Evolutionary conservation across 2,888 invertebrate genomes (phyloP), one percentile per base, ranked within the genome.

Genomic region (Lepidochrysops patricia): DNA sequence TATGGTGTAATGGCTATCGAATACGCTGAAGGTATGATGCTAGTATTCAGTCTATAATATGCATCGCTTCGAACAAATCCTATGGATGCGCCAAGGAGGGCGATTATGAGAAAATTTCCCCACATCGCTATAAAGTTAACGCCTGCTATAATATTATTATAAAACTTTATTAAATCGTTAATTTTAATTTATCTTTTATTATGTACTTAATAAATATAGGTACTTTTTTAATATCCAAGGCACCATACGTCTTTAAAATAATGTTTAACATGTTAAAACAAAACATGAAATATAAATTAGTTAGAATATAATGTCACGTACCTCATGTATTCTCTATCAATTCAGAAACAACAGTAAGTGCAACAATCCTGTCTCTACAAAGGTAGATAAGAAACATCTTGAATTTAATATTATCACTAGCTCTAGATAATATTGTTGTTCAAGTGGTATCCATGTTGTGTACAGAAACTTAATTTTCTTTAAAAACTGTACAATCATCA

Each of bases 1-100:
- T 90, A 84, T 0, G 92, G 92, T 0, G 76, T 81, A 2, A 94
- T 74, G 0, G 76, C 69, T 1, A 93, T 76, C 0, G 85, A 77
- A 65, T 94, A 94, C 1, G 77, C 74, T 2, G 70, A 74, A 0
- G 93, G 93, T 4, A 66, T 68, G 1, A 93, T 79, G 0, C 78
- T 71, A 0, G 79, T 78, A 60, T 85, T 82, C 1, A 89, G 70
- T 56, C 87, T 74, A 58, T 85, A 84, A 62, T 80, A 83, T 4
- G 80, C 72, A 62, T 89, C 86, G 25, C 75, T 68, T 4, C 62
- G 60, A 5, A 68, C 73, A 49, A 64, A 63, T 19, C 61, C 72
- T 70, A 65, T 67, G 69, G 69, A 74, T 68, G 74, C 61, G 64
- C 70, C 71, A 56, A 72, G 32, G 9, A 74, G 60, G 63, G 73